These are phyloP conservation scores for Drosophila austrosaltans DNA, from an alignment of 2,888 invertebrate genomes.

Conservation along the genomic window DNA sequence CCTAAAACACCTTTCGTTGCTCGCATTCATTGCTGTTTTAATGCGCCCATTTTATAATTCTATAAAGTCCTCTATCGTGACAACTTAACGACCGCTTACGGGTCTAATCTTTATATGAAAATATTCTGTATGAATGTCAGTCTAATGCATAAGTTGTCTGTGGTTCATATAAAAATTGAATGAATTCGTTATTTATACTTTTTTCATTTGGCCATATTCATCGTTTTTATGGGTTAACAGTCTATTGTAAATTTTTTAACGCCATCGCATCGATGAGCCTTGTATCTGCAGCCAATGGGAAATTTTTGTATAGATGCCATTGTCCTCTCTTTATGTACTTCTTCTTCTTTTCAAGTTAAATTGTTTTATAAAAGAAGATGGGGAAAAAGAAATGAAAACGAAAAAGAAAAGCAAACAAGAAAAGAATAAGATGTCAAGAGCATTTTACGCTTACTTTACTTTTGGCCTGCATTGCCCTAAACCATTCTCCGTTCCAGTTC, in stretches of 20 bases:
- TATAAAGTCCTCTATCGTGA: neutral
- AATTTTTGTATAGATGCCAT: slow-evolving; percentile 40
- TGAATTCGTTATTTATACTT: slow-evolving; percentile 1
- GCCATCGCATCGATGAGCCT: slow-evolving; percentile 17
- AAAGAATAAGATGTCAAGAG: slow-evolving; percentile 30
- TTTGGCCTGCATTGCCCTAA: slow-evolving; percentile 19
- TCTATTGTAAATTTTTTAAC: slow-evolving; percentile 8
- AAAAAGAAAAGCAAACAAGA: slow-evolving; percentile 21
- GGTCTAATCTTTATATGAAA: neutral
- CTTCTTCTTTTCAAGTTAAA: neutral
- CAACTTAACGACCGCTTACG: neutral
- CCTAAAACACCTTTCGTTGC: too few relatives aligned
- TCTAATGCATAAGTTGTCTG: neutral
- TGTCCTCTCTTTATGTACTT: slow-evolving; percentile 7
- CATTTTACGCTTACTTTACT: slow-evolving; percentile 55
- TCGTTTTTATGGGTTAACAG: neutral
- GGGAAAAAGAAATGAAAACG: slow-evolving; percentile 28
- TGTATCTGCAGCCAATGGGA: slow-evolving; percentile 33
- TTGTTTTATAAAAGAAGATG: slow-evolving; percentile 6
- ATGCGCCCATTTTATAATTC: neutral
- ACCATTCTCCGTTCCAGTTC: neutral
- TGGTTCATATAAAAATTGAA: slow-evolving; percentile 2
- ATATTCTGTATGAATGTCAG: neutral
- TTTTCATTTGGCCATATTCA: neutral
- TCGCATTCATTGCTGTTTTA: slow-evolving; percentile 32